These are phyloP conservation scores for Oriolus oriolus DNA, from an alignment of 2,113 vertebrate genomes.

Conservation along the genomic window DNA sequence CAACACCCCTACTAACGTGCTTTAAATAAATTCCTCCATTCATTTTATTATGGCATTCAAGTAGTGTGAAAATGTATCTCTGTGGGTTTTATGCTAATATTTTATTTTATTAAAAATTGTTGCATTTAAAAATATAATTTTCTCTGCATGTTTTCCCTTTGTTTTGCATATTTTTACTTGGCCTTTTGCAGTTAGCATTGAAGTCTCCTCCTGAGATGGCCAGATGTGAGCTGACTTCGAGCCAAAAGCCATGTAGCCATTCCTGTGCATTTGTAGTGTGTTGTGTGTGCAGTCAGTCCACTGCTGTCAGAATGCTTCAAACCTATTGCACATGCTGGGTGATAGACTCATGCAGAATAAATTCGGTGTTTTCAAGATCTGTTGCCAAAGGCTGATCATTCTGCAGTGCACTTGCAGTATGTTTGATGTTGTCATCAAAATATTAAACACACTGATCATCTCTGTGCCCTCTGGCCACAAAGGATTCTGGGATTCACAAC, in stretches of 20 bases:
- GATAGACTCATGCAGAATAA: background rate
- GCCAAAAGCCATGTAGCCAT: background rate
- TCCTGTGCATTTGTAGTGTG: background rate
- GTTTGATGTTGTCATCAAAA: conserved; percentile 16
- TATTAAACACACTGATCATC: background rate
- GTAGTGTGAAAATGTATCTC: background rate
- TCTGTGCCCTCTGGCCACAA: background rate
- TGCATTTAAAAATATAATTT: background rate
- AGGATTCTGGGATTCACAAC: conserved; percentile 1
- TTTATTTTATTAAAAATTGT: background rate
- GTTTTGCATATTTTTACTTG: background rate
- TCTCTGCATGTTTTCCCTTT: background rate
- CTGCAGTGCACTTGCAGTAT: background rate
- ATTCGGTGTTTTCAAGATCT: background rate
- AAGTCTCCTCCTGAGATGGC: background rate
- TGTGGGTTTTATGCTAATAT: background rate
- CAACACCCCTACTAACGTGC: background rate
- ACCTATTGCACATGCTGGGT: background rate
- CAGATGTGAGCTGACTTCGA: background rate
- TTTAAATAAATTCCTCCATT: background rate
- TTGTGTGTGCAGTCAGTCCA: background rate
- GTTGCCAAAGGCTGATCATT: background rate
- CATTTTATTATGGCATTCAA: background rate
- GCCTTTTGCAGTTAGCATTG: background rate
- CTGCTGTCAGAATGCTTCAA: background rate